Evolutionary conservation across 2,113 vertebrate genomes (phyloP), one percentile per base, ranked within the genome.

Genomic region (Amblyopsis rosae): DNA sequence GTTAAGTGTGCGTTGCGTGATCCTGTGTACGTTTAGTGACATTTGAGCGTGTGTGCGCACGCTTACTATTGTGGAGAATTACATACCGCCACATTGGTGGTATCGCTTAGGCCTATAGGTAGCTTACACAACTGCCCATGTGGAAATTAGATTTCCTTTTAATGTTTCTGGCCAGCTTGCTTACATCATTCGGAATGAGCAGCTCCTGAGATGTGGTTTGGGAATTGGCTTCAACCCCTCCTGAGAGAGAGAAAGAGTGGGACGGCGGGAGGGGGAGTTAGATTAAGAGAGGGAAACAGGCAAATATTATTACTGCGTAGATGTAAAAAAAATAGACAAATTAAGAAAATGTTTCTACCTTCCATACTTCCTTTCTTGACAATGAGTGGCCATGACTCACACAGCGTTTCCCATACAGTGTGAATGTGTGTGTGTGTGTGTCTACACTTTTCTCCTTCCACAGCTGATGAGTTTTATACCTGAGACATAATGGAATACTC

Each of bases 191-290:
- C 84, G 96, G 96, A 88, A 98, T 95, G 90, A 97, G 88, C n/a
- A 98, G 95, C 89, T 98, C 96, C 90, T 98, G 96, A 12, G 96
- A 96, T 11, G 92, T 94, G 79, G 93, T 95, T 85, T 96, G 96
- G 46, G 93, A 85, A 54, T 76, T 88, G 61, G 93, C 62, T 3
- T 98, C 96, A 70, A 97, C 73, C 51, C 93, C 95, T 95, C 73
- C 65, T 90, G 80, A 51, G 61, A 75, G 32, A 88, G 45, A 63
- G 62, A 56, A 48, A 71, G 45, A 83, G 54, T 67, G 26, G 50
- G 55, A 51, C 6, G 49, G 57, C 3, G 57, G 57, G 3, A 33
- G 26, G 13, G n/a, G 41, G 41, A 19, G 6, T 8, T 2, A 47
- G 60, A 46, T 62, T 32, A 26, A 32, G 19, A 58, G 26, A 58